These are phyloP conservation scores for Taenioides sp. DNA, from an alignment of 2,797 vertebrate genomes.

Conservation along the genomic window DNA sequence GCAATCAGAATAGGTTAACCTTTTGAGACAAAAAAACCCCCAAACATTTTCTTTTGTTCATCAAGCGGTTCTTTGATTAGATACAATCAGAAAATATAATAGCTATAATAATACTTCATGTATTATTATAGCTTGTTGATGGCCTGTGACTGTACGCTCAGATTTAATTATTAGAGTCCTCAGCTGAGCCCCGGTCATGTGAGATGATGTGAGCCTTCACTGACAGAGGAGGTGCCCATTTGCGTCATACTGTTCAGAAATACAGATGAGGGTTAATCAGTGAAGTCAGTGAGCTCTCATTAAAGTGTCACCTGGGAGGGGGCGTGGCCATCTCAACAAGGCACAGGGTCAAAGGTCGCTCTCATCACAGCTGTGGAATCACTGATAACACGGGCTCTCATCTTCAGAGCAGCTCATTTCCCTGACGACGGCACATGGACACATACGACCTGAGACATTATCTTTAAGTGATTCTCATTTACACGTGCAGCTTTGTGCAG, in stretches of 20 bases:
- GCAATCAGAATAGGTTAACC: background rate
- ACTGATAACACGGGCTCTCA: constrained; percentile 24
- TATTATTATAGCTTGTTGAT: background rate
- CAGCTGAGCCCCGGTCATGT: constrained; percentile 53
- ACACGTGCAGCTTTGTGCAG: background rate
- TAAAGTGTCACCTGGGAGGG: constrained; percentile 50
- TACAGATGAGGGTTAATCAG: constrained; percentile 52
- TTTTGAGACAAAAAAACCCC: background rate
- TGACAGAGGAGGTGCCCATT: constrained; percentile 39
- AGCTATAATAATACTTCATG: background rate
- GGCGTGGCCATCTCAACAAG: constrained; percentile 21
- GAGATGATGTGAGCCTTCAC: constrained; percentile 37
- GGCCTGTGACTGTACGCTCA: background rate
- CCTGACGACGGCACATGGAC: constrained; percentile 1
- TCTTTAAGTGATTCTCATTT: background rate
- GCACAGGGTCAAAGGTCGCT: constrained; percentile 36
- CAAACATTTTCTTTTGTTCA: no score
- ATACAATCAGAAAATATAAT: no score
- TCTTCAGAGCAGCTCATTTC: constrained; percentile 20
- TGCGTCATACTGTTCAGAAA: constrained; percentile 30
- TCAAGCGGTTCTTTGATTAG: background rate
- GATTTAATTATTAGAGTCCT: background rate
- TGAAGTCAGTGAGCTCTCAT: constrained; percentile 46
- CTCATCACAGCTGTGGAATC: constrained; percentile 49
- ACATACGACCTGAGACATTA: background rate